Conservation (phyloP, 2,888 invertebrate genomes). For the Saturnia pavonia region DNA sequence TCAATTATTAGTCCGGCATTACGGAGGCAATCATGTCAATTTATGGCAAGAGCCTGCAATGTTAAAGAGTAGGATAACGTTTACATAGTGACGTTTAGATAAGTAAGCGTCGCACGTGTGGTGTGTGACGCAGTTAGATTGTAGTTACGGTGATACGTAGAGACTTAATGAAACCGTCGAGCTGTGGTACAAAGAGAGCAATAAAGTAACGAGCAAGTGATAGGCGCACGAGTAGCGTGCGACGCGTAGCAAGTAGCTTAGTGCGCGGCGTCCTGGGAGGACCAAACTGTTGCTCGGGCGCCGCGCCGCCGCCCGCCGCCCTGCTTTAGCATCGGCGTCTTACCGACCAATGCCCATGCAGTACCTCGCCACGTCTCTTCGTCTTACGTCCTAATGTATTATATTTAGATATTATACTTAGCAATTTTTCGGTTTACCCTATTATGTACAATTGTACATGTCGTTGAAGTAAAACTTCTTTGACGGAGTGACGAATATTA, state of each 20-base stretch:
- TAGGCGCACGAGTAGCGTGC: conserved; percentile 65
- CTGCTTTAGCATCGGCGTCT: conserved; percentile 11
- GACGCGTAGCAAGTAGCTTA: conserved; percentile 51
- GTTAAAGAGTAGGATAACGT: conserved; percentile 64
- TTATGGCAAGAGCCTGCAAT: conserved; percentile 69
- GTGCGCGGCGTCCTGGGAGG: conserved; percentile 50
- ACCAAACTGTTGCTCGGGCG: conserved; percentile 60
- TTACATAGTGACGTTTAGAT: conserved; percentile 56
- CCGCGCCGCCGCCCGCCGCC: conserved; percentile 31
- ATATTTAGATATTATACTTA: background rate
- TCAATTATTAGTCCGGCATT: conserved; percentile 65
- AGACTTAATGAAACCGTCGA: conserved; percentile 79
- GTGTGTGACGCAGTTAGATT: conserved; percentile 56
- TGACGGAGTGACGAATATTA: no score
- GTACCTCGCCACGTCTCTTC: conserved; percentile 6
- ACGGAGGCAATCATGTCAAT: conserved; percentile 68
- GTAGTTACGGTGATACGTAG: conserved; percentile 78
- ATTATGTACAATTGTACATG: background rate
- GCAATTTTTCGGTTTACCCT: background rate
- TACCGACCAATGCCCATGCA: background rate
- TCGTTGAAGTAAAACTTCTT: background rate
- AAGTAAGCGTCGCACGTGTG: conserved; percentile 58
- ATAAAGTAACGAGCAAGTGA: conserved; percentile 65
- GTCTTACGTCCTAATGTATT: background rate
- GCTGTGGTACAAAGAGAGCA: conserved; percentile 79